These are phyloP conservation scores for Lasius fuliginosus DNA, from an alignment of 2,888 invertebrate genomes.

Conservation along the genomic window DNA sequence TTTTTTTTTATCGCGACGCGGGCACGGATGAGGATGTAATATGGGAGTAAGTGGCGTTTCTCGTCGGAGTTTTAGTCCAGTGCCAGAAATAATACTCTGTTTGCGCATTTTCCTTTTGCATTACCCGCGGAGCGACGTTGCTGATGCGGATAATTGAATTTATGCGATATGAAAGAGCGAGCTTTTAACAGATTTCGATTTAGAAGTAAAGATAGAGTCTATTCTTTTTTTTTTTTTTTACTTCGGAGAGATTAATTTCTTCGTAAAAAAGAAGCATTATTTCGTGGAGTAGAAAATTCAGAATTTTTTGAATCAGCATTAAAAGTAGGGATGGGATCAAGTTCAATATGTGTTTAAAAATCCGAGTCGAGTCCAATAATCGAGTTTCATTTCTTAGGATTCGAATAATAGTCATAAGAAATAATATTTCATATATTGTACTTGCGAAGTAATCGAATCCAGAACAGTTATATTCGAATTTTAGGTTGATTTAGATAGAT, in stretches of 20 bases:
- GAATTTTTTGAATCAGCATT: not conserved
- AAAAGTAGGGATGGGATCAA: not conserved
- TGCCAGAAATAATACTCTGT: not conserved
- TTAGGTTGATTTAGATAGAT: too few relatives aligned
- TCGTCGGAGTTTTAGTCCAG: constrained; percentile 23
- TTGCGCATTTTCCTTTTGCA: not conserved
- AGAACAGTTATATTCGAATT: too few relatives aligned
- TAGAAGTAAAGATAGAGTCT: not conserved
- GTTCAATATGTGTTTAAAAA: too few relatives aligned
- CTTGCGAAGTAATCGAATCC: too few relatives aligned
- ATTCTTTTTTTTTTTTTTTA: not conserved
- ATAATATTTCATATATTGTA: too few relatives aligned
- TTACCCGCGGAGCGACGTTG: not conserved
- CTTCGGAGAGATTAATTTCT: not conserved
- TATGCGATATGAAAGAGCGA: not conserved
- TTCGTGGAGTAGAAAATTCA: not conserved
- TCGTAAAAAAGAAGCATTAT: not conserved
- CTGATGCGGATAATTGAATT: constrained; percentile 26
- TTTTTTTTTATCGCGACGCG: not conserved
- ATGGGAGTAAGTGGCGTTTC: constrained; percentile 29
- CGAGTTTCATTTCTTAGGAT: too few relatives aligned
- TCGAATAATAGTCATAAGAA: too few relatives aligned
- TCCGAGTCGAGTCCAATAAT: too few relatives aligned
- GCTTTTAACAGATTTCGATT: constrained; percentile 7
- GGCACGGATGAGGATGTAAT: constrained; percentile 6